Evolutionary conservation across 2,888 invertebrate genomes (phyloP).

Genomic region (Drosophila greeni): DNA sequence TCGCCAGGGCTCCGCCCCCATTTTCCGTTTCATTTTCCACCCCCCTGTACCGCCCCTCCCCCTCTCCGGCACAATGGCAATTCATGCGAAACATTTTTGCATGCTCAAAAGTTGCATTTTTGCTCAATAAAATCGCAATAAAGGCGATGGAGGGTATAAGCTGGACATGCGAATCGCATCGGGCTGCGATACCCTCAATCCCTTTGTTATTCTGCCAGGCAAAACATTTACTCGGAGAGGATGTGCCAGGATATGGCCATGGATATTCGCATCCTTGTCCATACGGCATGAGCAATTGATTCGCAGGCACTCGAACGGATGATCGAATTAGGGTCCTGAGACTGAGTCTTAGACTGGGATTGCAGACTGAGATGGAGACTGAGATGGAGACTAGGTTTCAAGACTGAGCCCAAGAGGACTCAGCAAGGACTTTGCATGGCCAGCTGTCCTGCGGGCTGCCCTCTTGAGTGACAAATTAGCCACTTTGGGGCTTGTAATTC

Average conservation of each 20-base stretch:
- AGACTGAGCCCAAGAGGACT: too few species aligned
- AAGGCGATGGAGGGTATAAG: slow-evolving; percentile 53
- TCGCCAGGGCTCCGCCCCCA: not conserved
- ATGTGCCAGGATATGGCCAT: slow-evolving; percentile 53
- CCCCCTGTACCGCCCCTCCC: not conserved
- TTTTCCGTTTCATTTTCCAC: slow-evolving; percentile 5
- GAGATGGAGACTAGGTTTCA: too few species aligned
- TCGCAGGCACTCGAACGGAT: slow-evolving; percentile 51
- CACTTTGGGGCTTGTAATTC: slow-evolving; percentile 69
- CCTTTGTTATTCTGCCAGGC: slow-evolving; percentile 52
- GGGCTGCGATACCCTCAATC: slow-evolving; percentile 20
- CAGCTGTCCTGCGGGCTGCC: slow-evolving; percentile 22
- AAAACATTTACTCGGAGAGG: slow-evolving; percentile 56
- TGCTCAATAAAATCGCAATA: slow-evolving; percentile 69
- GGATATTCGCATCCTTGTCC: slow-evolving; percentile 18
- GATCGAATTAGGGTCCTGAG: slow-evolving; percentile 61
- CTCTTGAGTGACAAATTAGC: slow-evolving; percentile 66
- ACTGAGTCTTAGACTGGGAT: not conserved
- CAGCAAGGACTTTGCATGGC: slow-evolving; percentile 39
- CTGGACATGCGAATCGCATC: slow-evolving; percentile 41
- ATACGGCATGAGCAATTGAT: slow-evolving; percentile 65
- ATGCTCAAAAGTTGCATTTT: slow-evolving; percentile 67
- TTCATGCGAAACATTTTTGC: slow-evolving; percentile 60
- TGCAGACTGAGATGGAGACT: not conserved
- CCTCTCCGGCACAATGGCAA: slow-evolving; percentile 45